Percentiles rank a stretch among this genome's conserved stretches.
These are phyloP conservation scores for Phataginus tricuspis DNA, from an alignment of 2,797 vertebrate species.

Conservation along the genomic window DNA sequence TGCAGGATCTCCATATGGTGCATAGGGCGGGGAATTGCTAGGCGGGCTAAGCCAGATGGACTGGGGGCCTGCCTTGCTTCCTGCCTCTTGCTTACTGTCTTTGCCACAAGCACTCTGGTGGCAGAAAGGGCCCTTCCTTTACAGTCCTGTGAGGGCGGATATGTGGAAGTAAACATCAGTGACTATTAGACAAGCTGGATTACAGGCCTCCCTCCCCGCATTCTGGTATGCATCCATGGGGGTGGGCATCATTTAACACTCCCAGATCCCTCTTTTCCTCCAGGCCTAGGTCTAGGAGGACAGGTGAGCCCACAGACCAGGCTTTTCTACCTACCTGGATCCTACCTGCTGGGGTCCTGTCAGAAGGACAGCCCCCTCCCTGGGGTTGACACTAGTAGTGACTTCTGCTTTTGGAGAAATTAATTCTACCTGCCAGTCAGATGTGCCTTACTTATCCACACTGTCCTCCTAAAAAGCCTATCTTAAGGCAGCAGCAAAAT, in stretches of 20 bases:
- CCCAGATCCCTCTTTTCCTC: background rate
- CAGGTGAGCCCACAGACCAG: background rate
- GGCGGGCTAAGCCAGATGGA: background rate
- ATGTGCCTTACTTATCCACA: background rate
- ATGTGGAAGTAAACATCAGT: background rate
- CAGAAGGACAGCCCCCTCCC: background rate
- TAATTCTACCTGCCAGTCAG: background rate
- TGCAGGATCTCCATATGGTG: background rate
- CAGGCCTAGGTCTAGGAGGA: background rate
- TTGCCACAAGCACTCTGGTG: background rate
- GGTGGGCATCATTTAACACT: background rate
- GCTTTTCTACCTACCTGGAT: background rate
- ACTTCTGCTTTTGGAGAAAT: conserved; percentile 12
- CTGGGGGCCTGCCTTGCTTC: background rate
- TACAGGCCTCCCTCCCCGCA: background rate
- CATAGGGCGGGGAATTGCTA: background rate
- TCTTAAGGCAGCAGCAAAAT: background rate
- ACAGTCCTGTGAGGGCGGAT: background rate
- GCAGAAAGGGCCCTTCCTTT: background rate
- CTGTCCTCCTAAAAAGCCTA: background rate
- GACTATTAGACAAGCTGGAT: background rate
- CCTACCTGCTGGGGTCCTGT: background rate
- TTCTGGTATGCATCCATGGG: background rate
- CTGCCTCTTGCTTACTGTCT: background rate
- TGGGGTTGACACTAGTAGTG: background rate